Conservation (phyloP, 2,113 vertebrate genomes). For the Nicator chloris region DNA sequence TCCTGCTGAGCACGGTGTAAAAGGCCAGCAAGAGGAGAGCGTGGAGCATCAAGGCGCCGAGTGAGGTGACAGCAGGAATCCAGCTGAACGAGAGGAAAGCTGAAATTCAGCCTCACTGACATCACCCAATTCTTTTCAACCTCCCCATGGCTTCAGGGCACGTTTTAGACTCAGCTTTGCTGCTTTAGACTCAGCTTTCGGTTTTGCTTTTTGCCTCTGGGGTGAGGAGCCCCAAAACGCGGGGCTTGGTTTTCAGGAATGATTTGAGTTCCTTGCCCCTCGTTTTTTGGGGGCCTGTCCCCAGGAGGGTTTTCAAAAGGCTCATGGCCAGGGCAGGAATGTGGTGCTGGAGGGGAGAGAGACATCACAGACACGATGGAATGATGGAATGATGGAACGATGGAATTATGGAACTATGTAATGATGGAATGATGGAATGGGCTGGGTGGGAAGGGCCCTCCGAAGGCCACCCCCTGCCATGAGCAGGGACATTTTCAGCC, state of each 20-base stretch:
- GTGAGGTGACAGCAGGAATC: neutral
- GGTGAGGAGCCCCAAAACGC: rapidly evolving
- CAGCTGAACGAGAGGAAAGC: neutral
- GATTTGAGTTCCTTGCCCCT: neutral
- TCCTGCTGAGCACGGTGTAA: constrained; percentile 48
- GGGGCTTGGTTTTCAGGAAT: neutral
- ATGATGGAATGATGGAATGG: neutral
- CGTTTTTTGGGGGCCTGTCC: rapidly evolving
- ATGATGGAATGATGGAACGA: neutral
- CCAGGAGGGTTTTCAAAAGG: neutral
- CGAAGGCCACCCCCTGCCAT: neutral
- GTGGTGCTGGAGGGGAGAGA: neutral
- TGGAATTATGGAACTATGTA: neutral
- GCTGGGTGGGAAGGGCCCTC: neutral
- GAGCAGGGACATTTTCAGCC: neutral
- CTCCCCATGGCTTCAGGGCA: rapidly evolving
- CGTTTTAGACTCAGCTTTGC: neutral
- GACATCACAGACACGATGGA: rapidly evolving
- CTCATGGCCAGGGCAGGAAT: rapidly evolving
- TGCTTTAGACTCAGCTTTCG: rapidly evolving
- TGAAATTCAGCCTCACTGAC: neutral
- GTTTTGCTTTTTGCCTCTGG: neutral
- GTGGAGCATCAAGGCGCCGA: neutral
- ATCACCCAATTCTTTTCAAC: neutral
- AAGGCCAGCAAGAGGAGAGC: neutral